Evolutionary conservation across 2,113 vertebrate species (phyloP).

Genomic region (Rallus limicola): DNA sequence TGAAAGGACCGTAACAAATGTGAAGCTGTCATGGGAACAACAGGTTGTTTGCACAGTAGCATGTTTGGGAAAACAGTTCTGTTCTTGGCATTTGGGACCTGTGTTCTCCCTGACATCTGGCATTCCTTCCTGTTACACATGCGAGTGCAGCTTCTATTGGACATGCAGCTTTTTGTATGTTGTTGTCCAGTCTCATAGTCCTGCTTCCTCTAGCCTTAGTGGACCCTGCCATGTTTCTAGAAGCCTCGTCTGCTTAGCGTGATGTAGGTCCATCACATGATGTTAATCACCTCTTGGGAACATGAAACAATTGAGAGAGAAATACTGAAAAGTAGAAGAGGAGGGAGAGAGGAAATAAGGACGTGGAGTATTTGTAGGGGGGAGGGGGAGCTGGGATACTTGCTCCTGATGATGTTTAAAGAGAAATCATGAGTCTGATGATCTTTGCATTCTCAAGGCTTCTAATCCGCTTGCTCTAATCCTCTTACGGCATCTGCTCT

Average conservation of each 20-base stretch:
- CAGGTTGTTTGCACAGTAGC: neutral
- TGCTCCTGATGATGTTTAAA: conserved; percentile 63
- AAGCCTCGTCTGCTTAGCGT: neutral
- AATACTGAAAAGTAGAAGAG: neutral
- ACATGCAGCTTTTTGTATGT: neutral
- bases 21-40: neutral
- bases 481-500: conserved; percentile 71
- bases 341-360: conserved; percentile 34
- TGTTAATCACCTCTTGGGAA: neutral
- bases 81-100: neutral
- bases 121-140: neutral
- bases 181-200: neutral
- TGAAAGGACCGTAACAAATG: neutral
- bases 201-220: neutral
- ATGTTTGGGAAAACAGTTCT: neutral
- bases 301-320: neutral
- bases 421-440: conserved; percentile 53
- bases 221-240: neutral
- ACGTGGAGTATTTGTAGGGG: neutral
- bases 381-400: neutral
- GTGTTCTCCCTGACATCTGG: neutral
- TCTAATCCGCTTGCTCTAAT: conserved; percentile 74
- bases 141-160: neutral
- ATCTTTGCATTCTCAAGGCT: conserved; percentile 53
- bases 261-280: neutral